phyloP scores from a whole-genome alignment of 2,113 vertebrate species.

The Carassius auratus region DNA sequence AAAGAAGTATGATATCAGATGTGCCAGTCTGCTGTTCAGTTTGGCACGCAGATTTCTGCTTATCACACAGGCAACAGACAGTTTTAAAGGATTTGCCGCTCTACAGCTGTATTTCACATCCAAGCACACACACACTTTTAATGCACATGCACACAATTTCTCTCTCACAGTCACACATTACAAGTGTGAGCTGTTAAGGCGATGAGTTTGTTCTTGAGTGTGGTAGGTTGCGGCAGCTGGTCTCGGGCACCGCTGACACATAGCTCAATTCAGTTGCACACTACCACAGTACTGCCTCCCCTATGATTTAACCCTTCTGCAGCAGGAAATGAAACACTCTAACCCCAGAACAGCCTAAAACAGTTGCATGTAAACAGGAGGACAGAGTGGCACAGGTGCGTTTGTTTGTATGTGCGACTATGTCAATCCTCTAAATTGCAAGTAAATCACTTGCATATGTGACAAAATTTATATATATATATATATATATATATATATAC shows the following conservation, averaged over 20 bases:
- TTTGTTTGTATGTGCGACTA: constrained; percentile 23
- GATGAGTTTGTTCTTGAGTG: constrained; percentile 53
- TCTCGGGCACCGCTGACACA: constrained; percentile 57
- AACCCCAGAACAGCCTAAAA: constrained; percentile 65
- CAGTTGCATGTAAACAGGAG: constrained; percentile 68
- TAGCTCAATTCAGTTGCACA: constrained; percentile 14
- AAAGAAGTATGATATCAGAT: not conserved
- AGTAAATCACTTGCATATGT: too few relatives aligned
- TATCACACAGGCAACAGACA: constrained; percentile 42
- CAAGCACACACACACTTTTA: constrained; percentile 30
- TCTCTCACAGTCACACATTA: constrained; percentile 39
- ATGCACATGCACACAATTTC: constrained; percentile 47
- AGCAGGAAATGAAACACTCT: constrained; percentile 81
- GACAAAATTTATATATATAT: too few relatives aligned
- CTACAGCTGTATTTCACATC: not conserved
- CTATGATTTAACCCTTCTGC: constrained; percentile 64
- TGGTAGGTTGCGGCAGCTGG: constrained; percentile 48
- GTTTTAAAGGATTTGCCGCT: not conserved
- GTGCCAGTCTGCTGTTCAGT: not conserved
- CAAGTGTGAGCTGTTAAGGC: too few relatives aligned
- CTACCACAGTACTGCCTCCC: not conserved
- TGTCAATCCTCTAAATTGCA: too few relatives aligned
- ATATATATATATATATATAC: too few relatives aligned
- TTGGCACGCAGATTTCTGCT: constrained; percentile 21
- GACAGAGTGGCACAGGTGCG: constrained; percentile 41